Evolutionary conservation across 2,888 invertebrate genomes (phyloP), one percentile per base, ranked within the genome.

Genomic region (Watsonalla cultraria): DNA sequence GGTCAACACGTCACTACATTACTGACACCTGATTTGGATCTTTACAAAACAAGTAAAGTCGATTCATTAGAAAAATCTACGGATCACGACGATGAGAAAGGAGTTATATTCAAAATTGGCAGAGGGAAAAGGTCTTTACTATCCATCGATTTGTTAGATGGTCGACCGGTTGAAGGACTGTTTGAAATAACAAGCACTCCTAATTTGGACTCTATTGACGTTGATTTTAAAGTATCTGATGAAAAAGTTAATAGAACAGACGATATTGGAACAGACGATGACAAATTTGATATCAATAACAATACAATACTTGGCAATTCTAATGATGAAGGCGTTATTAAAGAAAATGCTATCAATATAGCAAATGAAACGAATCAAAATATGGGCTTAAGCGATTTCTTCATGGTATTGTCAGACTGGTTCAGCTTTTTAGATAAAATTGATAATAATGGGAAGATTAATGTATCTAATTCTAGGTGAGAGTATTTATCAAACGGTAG

Each of bases 381-480:
- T 5, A 58, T 62, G 53, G 61, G 65, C 13, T 37, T 75, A 0
- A 70, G 70, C 56, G 76, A 78, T 0, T 76, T 85, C 45, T 76
- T 86, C 6, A 53, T 55, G 34, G 54, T 72, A 47, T 53, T 84
- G 2, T 68, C 80, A 0, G 65, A 77, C 57, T 84, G 77, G 77
- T 84, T 86, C 50, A 64, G 63, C 47, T 42, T 42, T 42, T 11
- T 42, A 42, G 42, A 42, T 11, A 42, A 5, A 5, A 42, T 42
- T 42, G 42, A 42, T 42, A 11, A 11, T 42, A 42, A 4, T 42
- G 42, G 11, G 11, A 42, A 5, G 2, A 11, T 7, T 9, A 37
- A 37, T 9, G 8, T 42, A 42, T 11, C 42, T 1, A 42, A 42
- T 5, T 42, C 11, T 42, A 42, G 42, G 42, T 42, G 11, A 42